Percentiles rank a stretch among this genome's conserved stretches.
Evolutionary conservation across 2,797 vertebrate genomes (phyloP).

Genomic region (Bradypodion pumilum): DNA sequence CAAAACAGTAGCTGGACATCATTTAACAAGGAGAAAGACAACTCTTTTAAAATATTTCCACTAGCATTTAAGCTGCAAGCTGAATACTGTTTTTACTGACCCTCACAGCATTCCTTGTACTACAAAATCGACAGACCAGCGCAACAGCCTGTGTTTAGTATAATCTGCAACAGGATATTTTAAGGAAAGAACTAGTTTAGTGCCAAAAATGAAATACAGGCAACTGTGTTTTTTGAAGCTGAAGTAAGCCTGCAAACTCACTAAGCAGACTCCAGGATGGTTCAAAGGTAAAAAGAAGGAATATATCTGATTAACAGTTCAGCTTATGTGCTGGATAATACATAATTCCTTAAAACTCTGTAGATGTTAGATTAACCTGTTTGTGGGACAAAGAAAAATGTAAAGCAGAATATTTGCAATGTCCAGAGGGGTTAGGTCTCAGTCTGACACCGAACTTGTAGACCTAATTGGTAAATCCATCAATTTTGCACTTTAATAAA

Average conservation of each 20-base stretch:
- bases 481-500: not conserved
- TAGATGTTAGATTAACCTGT: not conserved
- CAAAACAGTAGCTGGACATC: not conserved
- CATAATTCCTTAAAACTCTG: not conserved
- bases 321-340: conserved; percentile 15
- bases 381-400: not conserved
- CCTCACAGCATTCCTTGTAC: conserved; percentile 8
- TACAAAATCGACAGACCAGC: not conserved
- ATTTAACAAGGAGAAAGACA: not conserved
- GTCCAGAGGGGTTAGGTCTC: not conserved
- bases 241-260: conserved; percentile 37
- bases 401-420: not conserved
- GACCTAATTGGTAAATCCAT: not conserved
- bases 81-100: conserved; percentile 24
- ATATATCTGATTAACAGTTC: conserved; percentile 12
- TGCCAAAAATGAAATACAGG: conserved; percentile 3
- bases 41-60: not conserved
- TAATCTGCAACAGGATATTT: conserved; percentile 12
- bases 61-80: not conserved
- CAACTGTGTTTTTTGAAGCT: conserved; percentile 26
- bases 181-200: conserved; percentile 27
- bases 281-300: conserved; percentile 29
- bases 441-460: not conserved
- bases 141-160: not conserved
- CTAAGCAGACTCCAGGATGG: conserved; percentile 19